phyloP scores from a whole-genome alignment of 2,888 invertebrate species.

The Omphaloscelis lunosa region DNA sequence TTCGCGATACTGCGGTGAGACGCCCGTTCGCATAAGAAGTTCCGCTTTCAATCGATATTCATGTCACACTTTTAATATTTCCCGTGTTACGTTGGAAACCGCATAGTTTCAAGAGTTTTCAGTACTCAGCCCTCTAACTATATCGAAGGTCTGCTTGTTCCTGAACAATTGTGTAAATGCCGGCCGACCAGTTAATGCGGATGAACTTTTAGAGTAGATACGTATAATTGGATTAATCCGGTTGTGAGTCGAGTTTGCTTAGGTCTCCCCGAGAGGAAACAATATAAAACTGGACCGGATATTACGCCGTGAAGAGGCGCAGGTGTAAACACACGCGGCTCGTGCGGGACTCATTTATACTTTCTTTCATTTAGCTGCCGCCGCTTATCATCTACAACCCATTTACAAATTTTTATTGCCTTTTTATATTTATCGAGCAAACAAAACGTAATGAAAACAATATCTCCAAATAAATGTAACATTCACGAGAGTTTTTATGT shows the following conservation, averaged over 20 bases:
- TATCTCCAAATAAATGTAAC: constrained; percentile 68
- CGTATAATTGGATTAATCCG: constrained; percentile 86
- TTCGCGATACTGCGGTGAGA: constrained; percentile 50
- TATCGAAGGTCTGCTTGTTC: constrained; percentile 42
- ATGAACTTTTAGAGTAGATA: constrained; percentile 77
- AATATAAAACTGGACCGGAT: constrained; percentile 88
- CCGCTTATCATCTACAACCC: constrained; percentile 68
- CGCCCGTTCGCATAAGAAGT: constrained; percentile 57
- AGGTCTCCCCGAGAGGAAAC: constrained; percentile 83
- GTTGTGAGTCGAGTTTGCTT: constrained; percentile 84
- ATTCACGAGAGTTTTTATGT: constrained; percentile 65
- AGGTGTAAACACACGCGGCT: constrained; percentile 83
- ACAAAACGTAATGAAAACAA: constrained; percentile 71
- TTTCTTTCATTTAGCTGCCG: constrained; percentile 81
- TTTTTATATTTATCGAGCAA: constrained; percentile 67
- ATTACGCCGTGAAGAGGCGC: constrained; percentile 86
- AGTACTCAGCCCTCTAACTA: constrained; percentile 28
- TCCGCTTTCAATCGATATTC: constrained; percentile 65
- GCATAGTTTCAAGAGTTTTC: constrained; percentile 46
- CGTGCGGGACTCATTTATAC: constrained; percentile 79
- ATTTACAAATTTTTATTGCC: constrained; percentile 67
- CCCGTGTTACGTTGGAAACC: constrained; percentile 36
- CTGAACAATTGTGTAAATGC: constrained; percentile 65
- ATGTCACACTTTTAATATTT: constrained; percentile 70
- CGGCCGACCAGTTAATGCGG: constrained; percentile 71